Conservation (phyloP, 2,797 vertebrate genomes). For the Odontamblyopus rebecca region DNA sequence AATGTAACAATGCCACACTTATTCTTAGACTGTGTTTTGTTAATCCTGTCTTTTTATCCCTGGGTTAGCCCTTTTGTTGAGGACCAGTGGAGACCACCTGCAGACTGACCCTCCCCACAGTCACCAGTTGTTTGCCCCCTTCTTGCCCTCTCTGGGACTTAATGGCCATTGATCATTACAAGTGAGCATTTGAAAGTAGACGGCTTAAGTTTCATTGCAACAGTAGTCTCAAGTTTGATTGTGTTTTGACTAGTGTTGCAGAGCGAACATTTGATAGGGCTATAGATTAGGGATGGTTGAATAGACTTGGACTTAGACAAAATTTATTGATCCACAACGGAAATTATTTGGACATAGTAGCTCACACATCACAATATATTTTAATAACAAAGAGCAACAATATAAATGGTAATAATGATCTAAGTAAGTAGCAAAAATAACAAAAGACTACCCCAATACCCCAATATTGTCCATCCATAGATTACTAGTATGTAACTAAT, state of each 20-base stretch:
- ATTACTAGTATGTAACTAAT: neutral
- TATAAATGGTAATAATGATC: too few relatives aligned
- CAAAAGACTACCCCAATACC: too few relatives aligned
- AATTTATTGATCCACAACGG: too few relatives aligned
- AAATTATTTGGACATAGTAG: too few relatives aligned
- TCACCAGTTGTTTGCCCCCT: conserved; percentile 16
- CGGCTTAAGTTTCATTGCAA: neutral
- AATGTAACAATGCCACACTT: conserved; percentile 35
- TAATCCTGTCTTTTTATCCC: conserved; percentile 38
- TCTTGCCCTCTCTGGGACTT: conserved; percentile 27
- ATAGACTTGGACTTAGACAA: too few relatives aligned
- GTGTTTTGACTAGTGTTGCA: neutral
- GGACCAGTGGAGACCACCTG: conserved; percentile 51
- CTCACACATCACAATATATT: too few relatives aligned
- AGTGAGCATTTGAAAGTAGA: conserved; percentile 1
- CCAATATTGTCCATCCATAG: too few relatives aligned
- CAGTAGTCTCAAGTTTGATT: neutral
- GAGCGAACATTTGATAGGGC: neutral
- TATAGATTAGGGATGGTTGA: neutral
- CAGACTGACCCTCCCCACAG: conserved; percentile 25
- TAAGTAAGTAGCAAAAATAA: too few relatives aligned
- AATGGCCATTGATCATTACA: conserved; percentile 8
- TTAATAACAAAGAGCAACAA: too few relatives aligned
- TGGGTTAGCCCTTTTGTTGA: conserved; percentile 41
- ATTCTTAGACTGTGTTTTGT: conserved; percentile 24